These are phyloP conservation scores for Lissocephala sabroskyi DNA, from an alignment of 2,888 invertebrate species.

Conservation along the genomic window DNA sequence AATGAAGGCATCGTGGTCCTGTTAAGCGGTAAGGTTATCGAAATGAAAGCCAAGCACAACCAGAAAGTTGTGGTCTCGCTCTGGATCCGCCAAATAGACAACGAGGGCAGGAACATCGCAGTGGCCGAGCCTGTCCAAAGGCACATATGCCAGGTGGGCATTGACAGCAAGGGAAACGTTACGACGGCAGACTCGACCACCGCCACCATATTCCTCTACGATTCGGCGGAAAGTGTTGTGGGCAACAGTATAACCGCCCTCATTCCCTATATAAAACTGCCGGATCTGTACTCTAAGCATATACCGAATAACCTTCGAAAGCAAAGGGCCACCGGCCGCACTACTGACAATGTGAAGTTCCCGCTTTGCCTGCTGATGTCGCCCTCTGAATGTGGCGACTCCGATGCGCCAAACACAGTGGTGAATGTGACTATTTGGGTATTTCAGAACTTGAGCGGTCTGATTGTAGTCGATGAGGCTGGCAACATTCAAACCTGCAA, in stretches of 20 bases:
- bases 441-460: constrained; percentile 78
- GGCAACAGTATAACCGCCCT: constrained; percentile 74
- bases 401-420: constrained; percentile 22
- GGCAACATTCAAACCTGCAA: constrained; percentile 79
- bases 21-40: constrained; percentile 78
- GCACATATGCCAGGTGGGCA: constrained; percentile 46
- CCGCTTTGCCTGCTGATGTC: constrained; percentile 76
- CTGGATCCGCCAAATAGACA: constrained; percentile 77
- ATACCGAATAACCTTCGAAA: constrained; percentile 74
- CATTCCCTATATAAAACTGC: constrained; percentile 75
- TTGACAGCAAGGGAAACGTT: constrained; percentile 54
- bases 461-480: constrained; percentile 77
- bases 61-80: constrained; percentile 77
- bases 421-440: constrained; percentile 72
- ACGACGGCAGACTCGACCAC: constrained; percentile 70
- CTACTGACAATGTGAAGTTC: constrained; percentile 77
- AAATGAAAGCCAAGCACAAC: constrained; percentile 76
- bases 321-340: constrained; percentile 79
- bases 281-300: constrained; percentile 54
- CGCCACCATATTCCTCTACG: constrained; percentile 75
- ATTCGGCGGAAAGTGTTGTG: constrained; percentile 73
- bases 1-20: constrained; percentile 76
- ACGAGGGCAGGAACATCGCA: constrained; percentile 77
- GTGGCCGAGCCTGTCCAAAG: constrained; percentile 78
- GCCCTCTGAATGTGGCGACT: constrained; percentile 33